These are phyloP conservation scores for Malthinus flaveolus DNA, from an alignment of 2,888 invertebrate species.

Conservation along the genomic window DNA sequence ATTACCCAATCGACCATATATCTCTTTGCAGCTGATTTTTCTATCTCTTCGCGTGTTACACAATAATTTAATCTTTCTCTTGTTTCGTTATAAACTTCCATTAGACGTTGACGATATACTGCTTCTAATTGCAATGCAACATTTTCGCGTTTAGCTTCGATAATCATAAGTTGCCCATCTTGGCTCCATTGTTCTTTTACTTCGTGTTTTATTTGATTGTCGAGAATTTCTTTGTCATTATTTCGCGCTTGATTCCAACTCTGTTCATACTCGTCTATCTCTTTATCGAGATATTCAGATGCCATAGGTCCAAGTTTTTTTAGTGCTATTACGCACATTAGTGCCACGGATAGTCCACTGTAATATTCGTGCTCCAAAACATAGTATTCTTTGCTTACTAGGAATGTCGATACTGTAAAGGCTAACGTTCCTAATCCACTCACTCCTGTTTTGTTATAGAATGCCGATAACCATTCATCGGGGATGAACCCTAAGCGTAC, in stretches of 20 bases:
- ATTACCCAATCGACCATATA: conserved; percentile 96
- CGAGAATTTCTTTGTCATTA: conserved; percentile 55
- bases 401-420: conserved; percentile 70
- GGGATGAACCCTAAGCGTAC: conserved; percentile 89
- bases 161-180: conserved; percentile 76
- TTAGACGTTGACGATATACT: conserved; percentile 73
- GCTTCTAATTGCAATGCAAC: conserved; percentile 92
- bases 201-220: conserved; percentile 65
- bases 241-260: conserved; percentile 63
- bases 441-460: conserved; percentile 89
- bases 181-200: conserved; percentile 78
- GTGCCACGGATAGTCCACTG: conserved; percentile 71
- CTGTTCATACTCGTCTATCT: conserved; percentile 67
- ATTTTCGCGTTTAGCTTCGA: conserved; percentile 90
- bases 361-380: conserved; percentile 94
- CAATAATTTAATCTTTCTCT: conserved; percentile 92
- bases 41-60: conserved; percentile 49
- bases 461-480: conserved; percentile 92
- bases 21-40: conserved; percentile 84
- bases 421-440: conserved; percentile 90
- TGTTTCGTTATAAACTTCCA: conserved; percentile 65
- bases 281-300: conserved; percentile 69
- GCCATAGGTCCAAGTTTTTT: conserved; percentile 76
- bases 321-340: conserved; percentile 65
- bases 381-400: conserved; percentile 92